Base-by-base conservation (phyloP, 2,113 vertebrate genomes). In the Thamnaconus septentrionalis region DNA sequence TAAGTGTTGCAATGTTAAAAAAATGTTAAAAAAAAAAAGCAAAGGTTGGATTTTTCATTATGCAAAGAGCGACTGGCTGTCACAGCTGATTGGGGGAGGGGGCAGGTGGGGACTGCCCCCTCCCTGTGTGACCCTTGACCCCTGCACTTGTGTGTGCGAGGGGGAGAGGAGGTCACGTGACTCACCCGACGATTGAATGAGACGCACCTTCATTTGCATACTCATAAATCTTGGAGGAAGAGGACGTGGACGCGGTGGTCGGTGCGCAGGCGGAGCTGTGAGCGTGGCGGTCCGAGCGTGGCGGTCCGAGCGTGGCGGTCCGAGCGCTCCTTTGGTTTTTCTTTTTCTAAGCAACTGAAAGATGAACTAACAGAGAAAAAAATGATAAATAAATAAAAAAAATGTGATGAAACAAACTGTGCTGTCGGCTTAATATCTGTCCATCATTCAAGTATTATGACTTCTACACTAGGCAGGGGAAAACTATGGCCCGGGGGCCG, bases 351-450 rank as follows among this genome's bases (percentile, higher is more conserved):
- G 61, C 65, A 76, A 63, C 74, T 85, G 80, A 85, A 83, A 88
- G 88, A 90, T 91, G 91, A 93, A 92, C 75, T 82, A 81, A 86
- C 79, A 56, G 56, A 73, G 56, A 64, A 58, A 58, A 61, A 31
- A 31, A 31, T 2, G 18, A 31, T 31, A 31, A 31, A 31, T 31
- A 31, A 31, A 31, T 31, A 31, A 31, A 31, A 31, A 31, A 31
- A 31, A 31, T 31, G 9, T 59, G 9, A 48, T 63, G 71, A 6
- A 67, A 65, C 7, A 54, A 56, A 69, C 8, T 55, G 46, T 68
- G 44, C 43, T 67, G 54, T 44, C 54, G 56, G 7, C 11, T 49
- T 50, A n/a, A 3, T 3, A 12, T 31, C n/a, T 75, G 68, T 83
- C 65, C 18, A 31, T 31, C 18, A 31, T 31, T 31, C 18, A 31